phyloP scores from a whole-genome alignment of 2,797 vertebrate genomes.

The Aeoliscus strigatus region DNA sequence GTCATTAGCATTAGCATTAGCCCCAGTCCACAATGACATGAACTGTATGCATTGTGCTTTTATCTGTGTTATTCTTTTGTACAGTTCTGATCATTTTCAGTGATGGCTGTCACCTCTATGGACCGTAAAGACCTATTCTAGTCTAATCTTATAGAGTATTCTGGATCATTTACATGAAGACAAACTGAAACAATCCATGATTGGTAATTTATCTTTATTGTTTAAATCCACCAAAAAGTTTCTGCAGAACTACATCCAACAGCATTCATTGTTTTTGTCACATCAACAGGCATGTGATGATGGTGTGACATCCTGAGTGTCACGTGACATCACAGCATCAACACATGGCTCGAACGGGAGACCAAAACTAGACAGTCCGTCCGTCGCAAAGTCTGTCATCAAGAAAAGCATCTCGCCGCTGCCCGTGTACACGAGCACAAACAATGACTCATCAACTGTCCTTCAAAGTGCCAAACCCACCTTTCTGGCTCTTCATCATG shows the following conservation, averaged over 20 bases:
- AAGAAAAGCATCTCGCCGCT: conserved; percentile 48
- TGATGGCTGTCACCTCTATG: no score
- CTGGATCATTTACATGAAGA: neutral
- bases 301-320: conserved; percentile 55
- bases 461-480: no score
- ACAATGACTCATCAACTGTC: no score
- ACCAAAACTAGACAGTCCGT: conserved; percentile 27
- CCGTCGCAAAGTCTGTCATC: conserved; percentile 28
- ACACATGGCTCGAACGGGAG: conserved; percentile 44
- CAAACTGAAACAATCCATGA: conserved; percentile 2
- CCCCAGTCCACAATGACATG: no score
- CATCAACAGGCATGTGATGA: conserved; percentile 34
- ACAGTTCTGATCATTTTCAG: no score
- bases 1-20: no score
- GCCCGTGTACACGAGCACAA: conserved; percentile 46
- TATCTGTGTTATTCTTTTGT: no score
- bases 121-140: no score
- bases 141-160: no score
- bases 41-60: no score
- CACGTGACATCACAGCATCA: conserved; percentile 41
- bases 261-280: conserved; percentile 52
- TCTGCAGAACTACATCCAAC: conserved; percentile 70
- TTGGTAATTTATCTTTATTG: conserved; percentile 64
- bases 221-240: conserved; percentile 67
- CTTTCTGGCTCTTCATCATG: no score